A percentile compares a stretch with the other conserved stretches of the same genome.
Evolutionary conservation across 2,113 vertebrate genomes (phyloP).

Genomic region (Monopterus albus): DNA sequence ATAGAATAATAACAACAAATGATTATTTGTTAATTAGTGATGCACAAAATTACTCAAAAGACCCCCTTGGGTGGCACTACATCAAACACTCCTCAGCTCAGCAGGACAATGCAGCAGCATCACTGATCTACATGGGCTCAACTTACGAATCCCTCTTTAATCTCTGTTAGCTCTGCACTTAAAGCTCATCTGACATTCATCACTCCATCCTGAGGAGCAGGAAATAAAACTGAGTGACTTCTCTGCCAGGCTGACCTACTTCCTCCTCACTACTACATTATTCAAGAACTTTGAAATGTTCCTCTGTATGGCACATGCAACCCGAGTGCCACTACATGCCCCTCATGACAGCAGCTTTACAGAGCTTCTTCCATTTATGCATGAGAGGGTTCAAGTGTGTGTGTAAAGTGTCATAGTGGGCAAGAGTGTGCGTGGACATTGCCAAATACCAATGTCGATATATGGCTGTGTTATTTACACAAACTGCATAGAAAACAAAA

Average conservation of each 20-base stretch:
- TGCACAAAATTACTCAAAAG: not conserved
- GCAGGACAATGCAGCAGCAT: slow-evolving; percentile 17
- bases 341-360: slow-evolving; percentile 49
- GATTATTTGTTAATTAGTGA: not conserved
- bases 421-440: not conserved
- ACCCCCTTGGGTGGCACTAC: not conserved
- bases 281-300: slow-evolving; percentile 74
- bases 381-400: slow-evolving; percentile 34
- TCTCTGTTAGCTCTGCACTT: slow-evolving; percentile 22
- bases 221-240: slow-evolving; percentile 61
- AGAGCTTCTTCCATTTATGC: slow-evolving; percentile 53
- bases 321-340: slow-evolving; percentile 51
- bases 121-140: not conserved
- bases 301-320: slow-evolving; percentile 68
- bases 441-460: slow-evolving; percentile 24
- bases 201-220: slow-evolving; percentile 46
- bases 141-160: slow-evolving; percentile 20
- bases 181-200: slow-evolving; percentile 55
- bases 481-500: slow-evolving; percentile 31
- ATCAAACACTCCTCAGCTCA: slow-evolving; percentile 1
- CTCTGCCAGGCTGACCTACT: slow-evolving; percentile 69
- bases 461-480: slow-evolving; percentile 36
- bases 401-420: slow-evolving; percentile 9
- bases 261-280: slow-evolving; percentile 69
- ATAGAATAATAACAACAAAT: no score